Evolutionary conservation across 2,888 invertebrate species (phyloP), one percentile per base, ranked within the genome.

Genomic region (Agrenia bidenticulata): DNA sequence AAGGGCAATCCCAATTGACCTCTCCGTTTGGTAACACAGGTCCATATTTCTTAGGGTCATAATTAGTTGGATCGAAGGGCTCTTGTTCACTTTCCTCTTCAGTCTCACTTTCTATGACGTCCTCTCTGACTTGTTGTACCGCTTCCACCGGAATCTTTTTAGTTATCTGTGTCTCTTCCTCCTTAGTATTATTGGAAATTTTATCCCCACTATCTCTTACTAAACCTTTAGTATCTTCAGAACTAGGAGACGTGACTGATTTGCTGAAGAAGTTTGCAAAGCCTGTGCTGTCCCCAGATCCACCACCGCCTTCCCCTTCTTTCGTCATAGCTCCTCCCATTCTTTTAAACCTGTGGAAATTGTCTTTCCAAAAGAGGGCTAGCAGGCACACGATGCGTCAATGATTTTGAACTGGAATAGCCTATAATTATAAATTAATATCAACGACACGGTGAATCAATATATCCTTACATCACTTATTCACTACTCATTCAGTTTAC

Each of bases 1-100:
- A 97, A 0, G 96, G 96, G 78, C 97, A 97, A 79, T 90, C 90
- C 96, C 96, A 97, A 82, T 97, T 97, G 73, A 97, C 94, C 69
- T 89, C 87, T 4, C 96, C 96, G 80, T 89, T 89, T 0, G 89
- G 84, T 64, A 90, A 82, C 73, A 96, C 87, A 15, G 95, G 82
- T 11, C 95, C 94, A 51, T 89, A 88, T 63, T 88, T 85, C 1
- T 88, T 87, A 77, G 88, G 89, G 53, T 77, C 77, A 54, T 69
- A 73, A 0, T 88, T 85, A 76, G 86, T 86, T 0, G 91, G 89
- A 50, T 74, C 69, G 61, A 71, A 71, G 2, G 69, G 69, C 32
- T 60, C 60, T 41, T 59, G 59, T 7, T 17, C 50, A 21, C 66
- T 67, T 26, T 59, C 58, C 7, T 72, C 72, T 11, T 64, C 69